phyloP scores from a whole-genome alignment of 2,797 vertebrate species.

The Nannoperca obscura region DNA sequence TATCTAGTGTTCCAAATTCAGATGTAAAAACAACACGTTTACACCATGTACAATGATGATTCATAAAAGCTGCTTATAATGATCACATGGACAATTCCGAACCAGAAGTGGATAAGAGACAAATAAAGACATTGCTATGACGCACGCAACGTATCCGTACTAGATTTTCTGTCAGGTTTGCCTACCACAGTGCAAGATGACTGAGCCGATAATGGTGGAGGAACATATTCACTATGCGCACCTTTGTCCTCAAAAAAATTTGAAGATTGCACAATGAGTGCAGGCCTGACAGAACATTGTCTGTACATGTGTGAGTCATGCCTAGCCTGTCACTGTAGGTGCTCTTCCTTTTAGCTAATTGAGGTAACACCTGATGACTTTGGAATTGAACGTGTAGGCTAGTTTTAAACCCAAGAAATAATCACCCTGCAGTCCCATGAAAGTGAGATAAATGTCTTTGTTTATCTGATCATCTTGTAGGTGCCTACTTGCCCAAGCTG shows the following conservation, averaged over 20 bases:
- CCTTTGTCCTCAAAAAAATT: constrained; percentile 49
- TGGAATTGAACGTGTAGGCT: constrained; percentile 12
- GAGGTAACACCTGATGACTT: constrained; percentile 30
- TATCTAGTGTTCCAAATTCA: not conserved
- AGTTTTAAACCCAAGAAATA: constrained; percentile 20
- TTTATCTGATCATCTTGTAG: constrained; percentile 80
- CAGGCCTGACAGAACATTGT: constrained; percentile 44
- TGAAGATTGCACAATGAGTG: constrained; percentile 61
- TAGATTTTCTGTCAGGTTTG: constrained; percentile 33
- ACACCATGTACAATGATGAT: not conserved
- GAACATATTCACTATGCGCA: constrained; percentile 38
- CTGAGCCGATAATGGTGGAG: constrained; percentile 20
- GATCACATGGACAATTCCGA: not conserved
- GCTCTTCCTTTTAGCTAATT: constrained; percentile 18
- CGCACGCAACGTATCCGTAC: not conserved
- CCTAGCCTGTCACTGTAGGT: not conserved
- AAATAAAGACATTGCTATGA: constrained; percentile 9
- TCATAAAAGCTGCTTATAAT: constrained; percentile 1
- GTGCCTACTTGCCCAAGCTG: constrained; percentile 91
- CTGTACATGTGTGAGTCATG: constrained; percentile 54
- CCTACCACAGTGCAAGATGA: constrained; percentile 26
- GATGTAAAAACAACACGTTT: not conserved
- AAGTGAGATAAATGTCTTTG: constrained; percentile 30
- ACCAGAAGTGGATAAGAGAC: constrained; percentile 7
- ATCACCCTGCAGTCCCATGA: constrained; percentile 32